These are phyloP conservation scores for Chanos chanos DNA, from an alignment of 2,797 vertebrate species.

Conservation along the genomic window DNA sequence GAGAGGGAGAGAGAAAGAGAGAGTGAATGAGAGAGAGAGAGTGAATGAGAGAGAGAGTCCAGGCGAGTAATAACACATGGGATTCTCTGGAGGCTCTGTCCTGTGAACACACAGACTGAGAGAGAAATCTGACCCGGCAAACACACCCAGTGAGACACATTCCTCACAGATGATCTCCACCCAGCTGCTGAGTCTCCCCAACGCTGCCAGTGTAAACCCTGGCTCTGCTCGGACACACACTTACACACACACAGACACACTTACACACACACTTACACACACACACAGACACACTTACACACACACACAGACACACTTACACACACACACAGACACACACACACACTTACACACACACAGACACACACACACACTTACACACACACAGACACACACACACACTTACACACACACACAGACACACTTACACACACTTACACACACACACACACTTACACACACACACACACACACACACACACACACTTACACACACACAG, in stretches of 20 bases:
- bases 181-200: conserved; percentile 8
- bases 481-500: neutral
- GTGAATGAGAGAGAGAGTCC: neutral
- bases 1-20: neutral
- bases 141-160: neutral
- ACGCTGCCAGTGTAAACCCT: too few species aligned
- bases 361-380: conserved; percentile 7
- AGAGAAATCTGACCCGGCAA: conserved; percentile 39
- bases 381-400: neutral
- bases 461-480: neutral
- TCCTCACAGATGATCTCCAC: neutral
- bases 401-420: conserved; percentile 5
- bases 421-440: too few species aligned
- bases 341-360: conserved; percentile 4
- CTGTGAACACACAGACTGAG: conserved; percentile 79
- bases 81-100: too few species aligned
- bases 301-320: too few species aligned
- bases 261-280: too few species aligned
- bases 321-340: neutral
- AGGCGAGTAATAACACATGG: neutral
- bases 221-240: neutral
- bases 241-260: too few species aligned
- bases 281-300: too few species aligned
- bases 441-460: neutral
- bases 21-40: neutral